A percentile compares a stretch with the other conserved stretches of the same genome.
These are phyloP conservation scores for Acronicta alni DNA, from an alignment of 2,888 invertebrate genomes.

Conservation along the genomic window DNA sequence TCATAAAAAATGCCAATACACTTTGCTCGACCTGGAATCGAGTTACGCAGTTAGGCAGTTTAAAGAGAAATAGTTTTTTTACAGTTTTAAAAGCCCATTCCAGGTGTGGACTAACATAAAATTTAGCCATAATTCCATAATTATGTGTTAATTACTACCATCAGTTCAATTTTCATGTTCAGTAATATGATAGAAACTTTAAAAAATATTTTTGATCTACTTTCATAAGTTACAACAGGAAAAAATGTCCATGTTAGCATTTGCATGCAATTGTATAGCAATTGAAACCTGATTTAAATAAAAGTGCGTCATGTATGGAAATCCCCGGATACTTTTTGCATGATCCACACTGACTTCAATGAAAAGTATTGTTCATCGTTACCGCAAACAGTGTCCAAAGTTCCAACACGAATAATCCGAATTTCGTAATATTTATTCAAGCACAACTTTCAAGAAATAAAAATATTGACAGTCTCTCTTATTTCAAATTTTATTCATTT, in stretches of 20 bases:
- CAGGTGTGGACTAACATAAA: no score
- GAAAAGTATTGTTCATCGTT: conserved; percentile 40
- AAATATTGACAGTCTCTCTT: no score
- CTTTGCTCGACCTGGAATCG: no score
- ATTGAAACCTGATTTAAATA: conserved; percentile 32
- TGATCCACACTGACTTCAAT: conserved; percentile 27
- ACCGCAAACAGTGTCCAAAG: conserved; percentile 10
- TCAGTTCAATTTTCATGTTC: no score
- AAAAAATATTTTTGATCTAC: conserved; percentile 13
- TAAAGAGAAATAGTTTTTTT: no score
- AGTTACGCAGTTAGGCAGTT: no score
- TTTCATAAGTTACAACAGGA: conserved; percentile 18
- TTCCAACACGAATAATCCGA: not conserved
- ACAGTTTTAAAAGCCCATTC: no score
- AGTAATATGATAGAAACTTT: not conserved
- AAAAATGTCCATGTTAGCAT: conserved; percentile 16
- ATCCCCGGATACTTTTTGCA: conserved; percentile 39
- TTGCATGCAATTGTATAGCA: conserved; percentile 30
- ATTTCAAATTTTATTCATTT: no score
- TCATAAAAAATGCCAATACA: no score
- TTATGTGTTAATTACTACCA: no score
- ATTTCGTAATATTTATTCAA: not conserved
- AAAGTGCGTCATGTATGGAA: conserved; percentile 52
- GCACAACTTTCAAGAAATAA: no score
- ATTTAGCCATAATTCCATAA: no score